phyloP scores from a whole-genome alignment of 2,888 invertebrate genomes.

The Parnassius orleans region DNA sequence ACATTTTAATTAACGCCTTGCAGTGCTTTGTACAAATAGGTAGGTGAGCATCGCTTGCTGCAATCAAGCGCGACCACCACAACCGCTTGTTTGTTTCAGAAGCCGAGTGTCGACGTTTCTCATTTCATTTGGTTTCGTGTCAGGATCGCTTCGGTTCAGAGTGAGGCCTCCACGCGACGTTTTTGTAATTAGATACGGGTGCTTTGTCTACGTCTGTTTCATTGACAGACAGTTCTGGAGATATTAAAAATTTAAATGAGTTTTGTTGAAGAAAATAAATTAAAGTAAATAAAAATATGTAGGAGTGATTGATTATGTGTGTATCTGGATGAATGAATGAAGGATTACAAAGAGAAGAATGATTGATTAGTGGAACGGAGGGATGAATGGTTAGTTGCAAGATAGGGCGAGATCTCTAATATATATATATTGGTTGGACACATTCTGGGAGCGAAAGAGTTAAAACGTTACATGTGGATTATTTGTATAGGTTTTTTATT shows the following conservation, averaged over 20 bases:
- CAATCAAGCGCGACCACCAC: conserved; percentile 28
- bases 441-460: too few species aligned
- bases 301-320: too few species aligned
- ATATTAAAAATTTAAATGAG: background rate
- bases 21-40: conserved; percentile 26
- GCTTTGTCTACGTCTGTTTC: conserved; percentile 3
- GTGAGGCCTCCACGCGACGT: conserved; percentile 3
- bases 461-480: too few species aligned
- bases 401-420: too few species aligned
- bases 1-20: conserved; percentile 61
- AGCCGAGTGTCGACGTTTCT: conserved; percentile 6
- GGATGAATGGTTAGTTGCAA: too few species aligned
- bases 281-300: background rate
- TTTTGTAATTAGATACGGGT: conserved; percentile 9
- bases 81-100: conserved; percentile 16
- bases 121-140: conserved; percentile 2
- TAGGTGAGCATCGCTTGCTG: conserved; percentile 26
- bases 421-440: too few species aligned
- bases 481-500: too few species aligned
- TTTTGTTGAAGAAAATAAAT: background rate
- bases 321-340: too few species aligned
- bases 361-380: too few species aligned
- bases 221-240: background rate
- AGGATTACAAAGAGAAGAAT: too few species aligned
- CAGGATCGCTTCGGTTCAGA: background rate